Evolutionary conservation across 2,113 vertebrate genomes (phyloP).

Genomic region (Oceanodroma tethys): DNA sequence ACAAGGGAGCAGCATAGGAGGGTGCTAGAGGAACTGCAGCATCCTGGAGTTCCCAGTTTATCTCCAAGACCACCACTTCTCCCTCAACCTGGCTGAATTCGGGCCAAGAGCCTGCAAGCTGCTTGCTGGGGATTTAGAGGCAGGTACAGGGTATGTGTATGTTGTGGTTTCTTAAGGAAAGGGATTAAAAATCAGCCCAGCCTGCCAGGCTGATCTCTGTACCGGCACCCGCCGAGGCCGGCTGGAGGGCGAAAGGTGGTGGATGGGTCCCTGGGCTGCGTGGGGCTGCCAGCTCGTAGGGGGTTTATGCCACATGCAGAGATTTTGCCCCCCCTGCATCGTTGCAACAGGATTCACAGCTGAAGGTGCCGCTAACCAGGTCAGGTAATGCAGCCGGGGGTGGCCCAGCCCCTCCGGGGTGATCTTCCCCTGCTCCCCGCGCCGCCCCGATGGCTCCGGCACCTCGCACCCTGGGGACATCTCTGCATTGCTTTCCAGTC

Average conservation of each 20-base stretch:
- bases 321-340: not conserved
- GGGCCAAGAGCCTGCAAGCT: not conserved
- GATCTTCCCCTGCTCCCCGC: accelerated
- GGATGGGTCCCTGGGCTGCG: not conserved
- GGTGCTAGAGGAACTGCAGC: not conserved
- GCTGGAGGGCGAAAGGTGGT: not conserved
- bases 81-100: not conserved
- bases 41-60: not conserved
- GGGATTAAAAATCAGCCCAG: not conserved
- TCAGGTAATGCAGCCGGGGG: not conserved
- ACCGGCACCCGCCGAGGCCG: accelerated
- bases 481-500: not conserved
- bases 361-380: not conserved
- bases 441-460: no score
- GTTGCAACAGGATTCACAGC: not conserved
- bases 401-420: not conserved
- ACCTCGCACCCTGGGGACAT: not conserved
- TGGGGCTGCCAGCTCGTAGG: not conserved
- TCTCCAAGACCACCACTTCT: not conserved
- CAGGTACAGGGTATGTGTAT: no score
- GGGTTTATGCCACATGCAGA: not conserved
- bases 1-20: accelerated
- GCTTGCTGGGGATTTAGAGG: not conserved
- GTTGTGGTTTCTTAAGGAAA: not conserved
- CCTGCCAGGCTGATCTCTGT: not conserved